These are phyloP conservation scores for Jordanella pulchra DNA, from an alignment of 2,797 vertebrate species.

Conservation along the genomic window DNA sequence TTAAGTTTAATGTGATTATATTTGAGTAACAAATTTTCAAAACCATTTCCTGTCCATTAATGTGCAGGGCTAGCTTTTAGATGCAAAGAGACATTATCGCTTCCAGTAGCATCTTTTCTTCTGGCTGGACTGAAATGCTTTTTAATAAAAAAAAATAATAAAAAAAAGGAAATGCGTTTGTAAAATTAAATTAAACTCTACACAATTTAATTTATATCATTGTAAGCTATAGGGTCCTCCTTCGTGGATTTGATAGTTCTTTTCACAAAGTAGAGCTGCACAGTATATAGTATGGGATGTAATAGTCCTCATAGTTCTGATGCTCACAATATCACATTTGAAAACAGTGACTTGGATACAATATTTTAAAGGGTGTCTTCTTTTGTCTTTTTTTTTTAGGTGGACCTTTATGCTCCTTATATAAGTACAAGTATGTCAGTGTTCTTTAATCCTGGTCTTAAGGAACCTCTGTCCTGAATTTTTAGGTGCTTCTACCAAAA, in stretches of 20 bases:
- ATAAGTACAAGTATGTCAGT: too few relatives aligned
- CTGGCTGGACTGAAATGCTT: conserved; percentile 23
- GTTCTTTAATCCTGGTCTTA: too few relatives aligned
- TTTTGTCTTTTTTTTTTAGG: too few relatives aligned
- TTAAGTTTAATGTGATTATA: conserved; percentile 65
- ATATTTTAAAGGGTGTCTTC: neutral
- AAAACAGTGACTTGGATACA: neutral
- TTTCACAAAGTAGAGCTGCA: neutral
- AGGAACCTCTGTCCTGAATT: too few relatives aligned
- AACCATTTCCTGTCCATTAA: conserved; percentile 29
- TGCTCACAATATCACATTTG: neutral
- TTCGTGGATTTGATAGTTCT: neutral
- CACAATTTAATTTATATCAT: conserved; percentile 15
- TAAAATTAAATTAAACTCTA: neutral
- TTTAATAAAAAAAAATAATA: conserved; percentile 6
- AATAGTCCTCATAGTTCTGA: neutral
- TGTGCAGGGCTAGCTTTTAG: conserved; percentile 59
- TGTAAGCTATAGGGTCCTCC: conserved; percentile 25
- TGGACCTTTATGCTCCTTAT: too few relatives aligned
- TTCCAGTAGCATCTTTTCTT: conserved; percentile 65
- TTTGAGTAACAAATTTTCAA: conserved; percentile 56
- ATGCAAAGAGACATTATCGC: conserved; percentile 73
- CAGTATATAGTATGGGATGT: neutral
- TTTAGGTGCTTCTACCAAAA: too few relatives aligned
- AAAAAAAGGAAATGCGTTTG: neutral